These are phyloP conservation scores for Eupithecia centaureata DNA, from an alignment of 2,888 invertebrate species.

Conservation along the genomic window DNA sequence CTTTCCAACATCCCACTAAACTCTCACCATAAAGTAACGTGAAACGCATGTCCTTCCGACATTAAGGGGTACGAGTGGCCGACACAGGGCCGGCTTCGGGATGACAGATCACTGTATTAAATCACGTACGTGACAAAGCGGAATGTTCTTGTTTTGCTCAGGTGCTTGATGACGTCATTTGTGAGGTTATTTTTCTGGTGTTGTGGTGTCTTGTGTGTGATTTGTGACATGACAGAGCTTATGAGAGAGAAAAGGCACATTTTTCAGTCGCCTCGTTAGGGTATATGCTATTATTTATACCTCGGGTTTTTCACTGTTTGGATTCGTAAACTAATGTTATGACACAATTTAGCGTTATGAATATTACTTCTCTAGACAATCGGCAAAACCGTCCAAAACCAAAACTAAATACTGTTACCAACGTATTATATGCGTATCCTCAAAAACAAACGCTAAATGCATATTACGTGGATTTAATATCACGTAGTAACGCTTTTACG, in stretches of 20 bases:
- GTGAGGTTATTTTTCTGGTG: conserved; percentile 43
- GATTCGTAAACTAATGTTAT: no score
- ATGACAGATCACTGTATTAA: conserved; percentile 68
- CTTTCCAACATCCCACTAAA: conserved; percentile 39
- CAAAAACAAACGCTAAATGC: no score
- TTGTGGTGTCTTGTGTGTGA: background rate
- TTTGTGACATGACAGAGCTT: background rate
- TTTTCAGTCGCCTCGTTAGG: background rate
- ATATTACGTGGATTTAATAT: no score
- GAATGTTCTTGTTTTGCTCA: conserved; percentile 53
- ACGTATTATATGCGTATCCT: no score
- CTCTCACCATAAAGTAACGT: conserved; percentile 61
- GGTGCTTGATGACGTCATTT: conserved; percentile 61
- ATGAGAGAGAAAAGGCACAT: background rate
- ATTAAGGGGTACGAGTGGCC: conserved; percentile 51
- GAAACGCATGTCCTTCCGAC: conserved; percentile 67
- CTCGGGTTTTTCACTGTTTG: no score
- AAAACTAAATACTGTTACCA: no score
- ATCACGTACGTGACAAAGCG: conserved; percentile 69
- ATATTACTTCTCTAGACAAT: no score
- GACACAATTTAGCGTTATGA: no score
- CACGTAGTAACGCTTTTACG: no score
- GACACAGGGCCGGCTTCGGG: conserved; percentile 68
- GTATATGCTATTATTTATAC: no score
- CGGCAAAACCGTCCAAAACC: no score